Evolutionary conservation across 2,888 invertebrate species (phyloP).

Genomic region (Drosophila cognata): DNA sequence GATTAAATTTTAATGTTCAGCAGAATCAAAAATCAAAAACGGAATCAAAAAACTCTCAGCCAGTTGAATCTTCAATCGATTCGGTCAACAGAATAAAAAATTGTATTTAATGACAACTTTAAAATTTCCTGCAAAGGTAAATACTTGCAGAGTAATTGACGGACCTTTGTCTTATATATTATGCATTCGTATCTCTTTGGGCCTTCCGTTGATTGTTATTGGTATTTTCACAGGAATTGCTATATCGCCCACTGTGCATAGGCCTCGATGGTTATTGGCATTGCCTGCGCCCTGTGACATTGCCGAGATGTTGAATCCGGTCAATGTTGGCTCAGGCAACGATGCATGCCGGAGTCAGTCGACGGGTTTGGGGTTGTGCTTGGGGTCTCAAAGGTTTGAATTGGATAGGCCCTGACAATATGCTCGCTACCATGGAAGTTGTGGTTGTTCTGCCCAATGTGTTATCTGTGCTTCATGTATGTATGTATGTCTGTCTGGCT

Average conservation of each 20-base stretch:
- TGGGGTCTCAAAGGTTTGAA: not conserved
- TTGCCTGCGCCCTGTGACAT: conserved; percentile 35
- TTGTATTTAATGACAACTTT: not conserved
- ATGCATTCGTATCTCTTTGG: not conserved
- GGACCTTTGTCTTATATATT: not conserved
- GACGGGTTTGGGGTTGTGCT: conserved; percentile 11
- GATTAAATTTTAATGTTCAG: not conserved
- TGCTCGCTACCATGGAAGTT: conserved; percentile 33
- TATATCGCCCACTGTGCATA: conserved; percentile 23
- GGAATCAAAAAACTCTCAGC: too few relatives aligned
- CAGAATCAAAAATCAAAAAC: not conserved
- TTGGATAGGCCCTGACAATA: conserved; percentile 9
- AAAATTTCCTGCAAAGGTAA: not conserved
- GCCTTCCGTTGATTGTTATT: not conserved
- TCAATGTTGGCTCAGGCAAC: conserved; percentile 68
- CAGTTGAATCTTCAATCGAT: not conserved
- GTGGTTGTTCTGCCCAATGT: conserved; percentile 34
- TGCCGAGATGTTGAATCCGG: conserved; percentile 51
- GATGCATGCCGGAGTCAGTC: conserved; percentile 67
- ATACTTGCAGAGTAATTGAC: not conserved
- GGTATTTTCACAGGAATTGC: not conserved
- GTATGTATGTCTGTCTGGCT: conserved; percentile 33
- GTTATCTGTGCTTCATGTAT: conserved; percentile 53
- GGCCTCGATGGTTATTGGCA: conserved; percentile 22
- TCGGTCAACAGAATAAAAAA: not conserved